Conservation (phyloP, 2,888 invertebrate genomes). For the Plagiodera versicolora region DNA sequence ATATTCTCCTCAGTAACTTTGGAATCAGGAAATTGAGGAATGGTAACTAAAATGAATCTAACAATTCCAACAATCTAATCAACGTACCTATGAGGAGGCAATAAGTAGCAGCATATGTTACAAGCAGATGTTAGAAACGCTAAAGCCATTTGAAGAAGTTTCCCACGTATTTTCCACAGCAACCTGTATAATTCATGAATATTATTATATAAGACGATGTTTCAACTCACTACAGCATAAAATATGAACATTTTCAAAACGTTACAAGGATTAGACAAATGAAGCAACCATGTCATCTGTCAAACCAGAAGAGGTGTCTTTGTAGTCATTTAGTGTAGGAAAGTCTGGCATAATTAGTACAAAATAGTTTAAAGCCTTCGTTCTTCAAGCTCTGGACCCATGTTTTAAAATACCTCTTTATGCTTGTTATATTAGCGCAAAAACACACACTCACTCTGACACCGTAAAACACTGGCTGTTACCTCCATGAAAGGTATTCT, state of each 20-base stretch:
- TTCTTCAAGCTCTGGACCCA: too few relatives aligned
- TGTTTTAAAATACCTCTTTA: neutral
- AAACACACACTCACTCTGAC: conserved; percentile 63
- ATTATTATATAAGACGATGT: too few relatives aligned
- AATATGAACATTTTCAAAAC: too few relatives aligned
- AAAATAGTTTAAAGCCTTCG: too few relatives aligned
- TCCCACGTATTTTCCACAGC: conserved; percentile 68
- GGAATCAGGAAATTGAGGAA: too few relatives aligned
- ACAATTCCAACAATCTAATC: conserved; percentile 1
- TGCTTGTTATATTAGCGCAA: neutral
- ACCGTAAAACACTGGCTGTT: conserved; percentile 67
- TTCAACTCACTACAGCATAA: too few relatives aligned
- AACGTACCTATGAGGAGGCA: conserved; percentile 64
- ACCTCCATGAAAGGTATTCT: conserved; percentile 59
- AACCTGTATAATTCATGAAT: conserved; percentile 51
- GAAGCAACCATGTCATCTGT: too few relatives aligned
- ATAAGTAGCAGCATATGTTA: conserved; percentile 70
- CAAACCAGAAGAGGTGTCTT: too few relatives aligned
- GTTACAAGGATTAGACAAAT: too few relatives aligned
- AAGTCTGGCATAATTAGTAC: too few relatives aligned
- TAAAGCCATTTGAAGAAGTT: conserved; percentile 69
- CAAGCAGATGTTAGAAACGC: conserved; percentile 71
- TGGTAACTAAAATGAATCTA: neutral
- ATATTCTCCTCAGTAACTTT: too few relatives aligned
- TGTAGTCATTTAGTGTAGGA: too few relatives aligned